A percentile compares a stretch with the other conserved stretches of the same genome.
Conservation (phyloP, 2,797 vertebrate genomes). For the Luscinia megarhynchos region DNA sequence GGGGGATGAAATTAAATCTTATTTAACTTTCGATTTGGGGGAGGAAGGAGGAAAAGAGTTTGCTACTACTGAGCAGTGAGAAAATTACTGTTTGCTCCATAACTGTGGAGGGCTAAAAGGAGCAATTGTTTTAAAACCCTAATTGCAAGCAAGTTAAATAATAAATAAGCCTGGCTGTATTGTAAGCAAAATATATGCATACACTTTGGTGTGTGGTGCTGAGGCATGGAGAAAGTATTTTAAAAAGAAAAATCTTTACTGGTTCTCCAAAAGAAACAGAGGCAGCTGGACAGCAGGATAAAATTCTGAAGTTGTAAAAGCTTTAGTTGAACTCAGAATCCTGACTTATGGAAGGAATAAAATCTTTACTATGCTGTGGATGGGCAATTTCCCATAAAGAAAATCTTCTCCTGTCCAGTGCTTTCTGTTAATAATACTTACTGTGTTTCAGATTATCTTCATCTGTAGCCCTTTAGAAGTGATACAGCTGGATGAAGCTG, state of each 20-base stretch:
- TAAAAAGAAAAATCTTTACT: neutral
- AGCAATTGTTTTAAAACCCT: neutral
- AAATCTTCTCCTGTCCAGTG: conserved; percentile 5
- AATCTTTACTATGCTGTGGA: conserved; percentile 45
- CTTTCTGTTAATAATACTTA: neutral
- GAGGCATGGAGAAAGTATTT: neutral
- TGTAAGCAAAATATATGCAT: neutral
- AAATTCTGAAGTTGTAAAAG: conserved; percentile 31
- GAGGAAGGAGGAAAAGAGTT: neutral
- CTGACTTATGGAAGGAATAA: conserved; percentile 60
- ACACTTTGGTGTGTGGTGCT: neutral
- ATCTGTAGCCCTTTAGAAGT: conserved; percentile 7
- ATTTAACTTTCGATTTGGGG: neutral
- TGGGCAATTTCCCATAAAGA: conserved; percentile 25
- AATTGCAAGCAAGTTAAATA: neutral
- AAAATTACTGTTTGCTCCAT: neutral
- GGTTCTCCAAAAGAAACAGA: neutral
- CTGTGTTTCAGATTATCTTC: conserved; percentile 28
- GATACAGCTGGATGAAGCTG: neutral
- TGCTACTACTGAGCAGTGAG: neutral
- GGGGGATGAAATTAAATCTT: neutral
- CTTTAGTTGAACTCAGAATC: conserved; percentile 5
- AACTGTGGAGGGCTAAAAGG: neutral
- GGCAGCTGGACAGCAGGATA: neutral
- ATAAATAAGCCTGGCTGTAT: neutral